Evolutionary conservation across 1,140 invertebrate genomes (phyloP).

Genomic region (Planococcus citri): DNA sequence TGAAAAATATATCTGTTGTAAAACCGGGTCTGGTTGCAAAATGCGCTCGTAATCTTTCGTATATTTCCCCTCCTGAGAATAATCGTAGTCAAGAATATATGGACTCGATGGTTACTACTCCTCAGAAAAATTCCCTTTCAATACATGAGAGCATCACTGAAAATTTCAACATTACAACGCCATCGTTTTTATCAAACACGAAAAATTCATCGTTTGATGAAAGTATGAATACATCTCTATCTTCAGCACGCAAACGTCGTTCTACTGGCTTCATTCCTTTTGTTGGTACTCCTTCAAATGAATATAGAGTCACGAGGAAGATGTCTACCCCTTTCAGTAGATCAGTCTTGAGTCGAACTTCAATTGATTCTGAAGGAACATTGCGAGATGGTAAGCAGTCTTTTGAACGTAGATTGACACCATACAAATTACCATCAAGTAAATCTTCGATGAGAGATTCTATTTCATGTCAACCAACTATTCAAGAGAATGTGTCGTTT

Average conservation of each 20-base stretch:
- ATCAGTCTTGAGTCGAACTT: not conserved
- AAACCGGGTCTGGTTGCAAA: not conserved
- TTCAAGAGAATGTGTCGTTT: not conserved
- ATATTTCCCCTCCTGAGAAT: not conserved
- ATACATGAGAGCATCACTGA: not conserved
- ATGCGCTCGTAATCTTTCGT: not conserved
- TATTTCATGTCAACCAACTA: not conserved
- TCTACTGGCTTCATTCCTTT: not conserved
- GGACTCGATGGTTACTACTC: not conserved
- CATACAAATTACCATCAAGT: not conserved
- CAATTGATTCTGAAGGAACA: not conserved
- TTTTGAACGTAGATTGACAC: not conserved
- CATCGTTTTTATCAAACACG: not conserved
- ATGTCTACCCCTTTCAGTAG: not conserved
- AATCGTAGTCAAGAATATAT: slow-evolving; percentile 13
- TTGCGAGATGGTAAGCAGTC: not conserved
- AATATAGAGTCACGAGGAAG: not conserved
- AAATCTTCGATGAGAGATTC: slow-evolving; percentile 4
- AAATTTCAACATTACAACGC: not conserved
- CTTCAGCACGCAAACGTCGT: not conserved
- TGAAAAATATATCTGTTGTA: not conserved
- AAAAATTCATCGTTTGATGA: not conserved
- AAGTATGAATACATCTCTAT: not conserved
- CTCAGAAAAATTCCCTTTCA: not conserved
- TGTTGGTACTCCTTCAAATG: not conserved